Evolutionary conservation across 2,888 invertebrate genomes (phyloP).

Genomic region (Limulus polyphemus): DNA sequence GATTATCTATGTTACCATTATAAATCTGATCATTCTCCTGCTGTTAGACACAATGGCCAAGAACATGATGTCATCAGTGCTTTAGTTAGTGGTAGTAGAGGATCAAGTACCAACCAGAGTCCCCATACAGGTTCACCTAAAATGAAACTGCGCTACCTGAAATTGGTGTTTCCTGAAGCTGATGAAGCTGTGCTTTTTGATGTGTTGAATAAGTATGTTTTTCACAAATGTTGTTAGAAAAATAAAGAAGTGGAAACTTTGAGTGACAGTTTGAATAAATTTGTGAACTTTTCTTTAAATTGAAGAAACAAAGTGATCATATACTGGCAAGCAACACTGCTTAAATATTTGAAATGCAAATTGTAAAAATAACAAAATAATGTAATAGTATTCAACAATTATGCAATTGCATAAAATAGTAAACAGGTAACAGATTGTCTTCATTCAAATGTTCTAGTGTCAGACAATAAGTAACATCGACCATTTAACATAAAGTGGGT

Average conservation of each 20-base stretch:
- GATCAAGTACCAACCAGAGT: constrained; percentile 11
- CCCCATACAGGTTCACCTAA: constrained; percentile 26
- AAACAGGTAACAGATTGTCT: no score
- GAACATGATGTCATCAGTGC: constrained; percentile 27
- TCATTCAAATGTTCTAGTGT: no score
- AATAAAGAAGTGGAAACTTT: neutral
- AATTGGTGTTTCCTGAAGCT: constrained; percentile 77
- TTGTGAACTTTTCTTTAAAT: neutral
- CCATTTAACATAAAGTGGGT: no score
- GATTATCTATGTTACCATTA: no score
- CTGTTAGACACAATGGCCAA: constrained; percentile 24
- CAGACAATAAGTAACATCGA: no score
- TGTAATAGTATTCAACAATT: no score
- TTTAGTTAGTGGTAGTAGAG: constrained; percentile 19
- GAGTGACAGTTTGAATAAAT: no score
- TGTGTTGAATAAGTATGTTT: constrained; percentile 25
- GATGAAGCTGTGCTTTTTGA: constrained; percentile 77
- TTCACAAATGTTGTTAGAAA: neutral
- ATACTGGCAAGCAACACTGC: neutral
- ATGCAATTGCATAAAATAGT: no score
- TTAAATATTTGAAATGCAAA: no score
- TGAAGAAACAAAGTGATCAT: neutral
- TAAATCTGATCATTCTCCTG: neutral
- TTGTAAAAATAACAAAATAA: no score
- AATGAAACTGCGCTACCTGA: constrained; percentile 53